phyloP scores from a whole-genome alignment of 2,797 vertebrate species.

The Ctenopoma kingsleyae region DNA sequence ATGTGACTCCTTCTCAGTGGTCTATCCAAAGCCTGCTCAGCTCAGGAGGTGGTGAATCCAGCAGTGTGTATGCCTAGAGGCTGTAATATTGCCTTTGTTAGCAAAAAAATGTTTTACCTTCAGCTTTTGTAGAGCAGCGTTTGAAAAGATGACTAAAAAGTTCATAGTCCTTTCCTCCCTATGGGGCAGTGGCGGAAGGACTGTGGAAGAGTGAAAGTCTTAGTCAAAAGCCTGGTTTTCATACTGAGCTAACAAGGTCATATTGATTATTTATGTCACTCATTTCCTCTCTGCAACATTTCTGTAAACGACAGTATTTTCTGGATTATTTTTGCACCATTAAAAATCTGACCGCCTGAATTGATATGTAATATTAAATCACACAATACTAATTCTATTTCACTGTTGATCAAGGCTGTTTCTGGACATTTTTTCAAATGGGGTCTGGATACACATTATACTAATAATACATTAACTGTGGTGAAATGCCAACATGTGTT shows the following conservation, averaged over 20 bases:
- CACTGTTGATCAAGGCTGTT: not conserved
- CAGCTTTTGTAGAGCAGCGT: conserved; percentile 60
- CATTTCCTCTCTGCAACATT: conserved; percentile 23
- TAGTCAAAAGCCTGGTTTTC: conserved; percentile 29
- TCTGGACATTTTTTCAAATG: no score
- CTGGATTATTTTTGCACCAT: conserved; percentile 33
- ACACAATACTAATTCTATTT: not conserved
- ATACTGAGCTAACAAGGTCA: conserved; percentile 24
- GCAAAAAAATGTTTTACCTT: conserved; percentile 48
- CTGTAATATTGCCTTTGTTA: conserved; percentile 57
- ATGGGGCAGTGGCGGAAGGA: conserved; percentile 21
- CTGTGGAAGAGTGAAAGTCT: conserved; percentile 28
- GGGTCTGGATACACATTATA: no score
- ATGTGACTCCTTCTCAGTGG: conserved; percentile 48
- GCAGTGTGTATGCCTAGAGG: conserved; percentile 56
- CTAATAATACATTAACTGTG: no score
- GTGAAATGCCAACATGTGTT: no score
- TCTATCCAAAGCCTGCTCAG: conserved; percentile 37
- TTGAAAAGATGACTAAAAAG: conserved; percentile 50
- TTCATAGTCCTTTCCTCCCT: conserved; percentile 35
- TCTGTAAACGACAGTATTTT: conserved; percentile 27
- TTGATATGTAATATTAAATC: conserved; percentile 20
- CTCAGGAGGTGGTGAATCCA: conserved; percentile 56
- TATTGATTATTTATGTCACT: conserved; percentile 49
- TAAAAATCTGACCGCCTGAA: conserved; percentile 10